Base-by-base conservation (phyloP, 2,113 vertebrate genomes). In the Phrynosoma blainvillii region DNA sequence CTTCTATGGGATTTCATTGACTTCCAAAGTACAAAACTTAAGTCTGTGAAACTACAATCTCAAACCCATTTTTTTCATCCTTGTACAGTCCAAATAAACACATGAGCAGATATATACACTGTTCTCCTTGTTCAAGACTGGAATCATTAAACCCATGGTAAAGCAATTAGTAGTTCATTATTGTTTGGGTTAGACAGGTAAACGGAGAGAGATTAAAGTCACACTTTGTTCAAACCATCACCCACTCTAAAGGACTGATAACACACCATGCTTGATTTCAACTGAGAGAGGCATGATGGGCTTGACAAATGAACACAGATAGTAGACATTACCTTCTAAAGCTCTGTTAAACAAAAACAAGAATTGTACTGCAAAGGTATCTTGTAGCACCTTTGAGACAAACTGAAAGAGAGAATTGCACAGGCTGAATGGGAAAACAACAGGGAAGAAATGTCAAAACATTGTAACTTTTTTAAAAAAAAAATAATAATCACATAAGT, bases 131-230 rank as follows among this genome's bases (percentile, higher is more conserved):
- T 77, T 94, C 70, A 92, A 93, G 91, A 90, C 90, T 30, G 70
- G 90, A 91, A 93, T 93, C 92, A 94, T 87, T 82, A 92, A 87
- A 82, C 54, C 85, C 91, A 92, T 93, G 3, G 85, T 79, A 86
- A 79, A 79, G 66, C 42, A 79, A 79, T 86, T 93, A 91, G 87
- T 78, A 82, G 90, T 90, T 92, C 86, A 81, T 94, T 88, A 91
- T 14, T 14, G 1, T 89, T 91, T 86, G 90, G 82, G 91, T 92
- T 94, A 88, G 79, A 73, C 84, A 90, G 88, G 76, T 90, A 93
- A 91, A 92, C 21, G 88, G 88, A 90, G 54, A 89, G 66, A 89
- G 75, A 79, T 89, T 89, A 91, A 76, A 42, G 62, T 90, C 94
- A 79, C 75, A 80, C 79, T 85, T 71, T 87, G 74, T 25, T 87